A percentile compares a stretch with the other conserved stretches of the same genome.
Evolutionary conservation across 2,113 vertebrate genomes (phyloP).

Genomic region (Plecturocebus donacophilus): DNA sequence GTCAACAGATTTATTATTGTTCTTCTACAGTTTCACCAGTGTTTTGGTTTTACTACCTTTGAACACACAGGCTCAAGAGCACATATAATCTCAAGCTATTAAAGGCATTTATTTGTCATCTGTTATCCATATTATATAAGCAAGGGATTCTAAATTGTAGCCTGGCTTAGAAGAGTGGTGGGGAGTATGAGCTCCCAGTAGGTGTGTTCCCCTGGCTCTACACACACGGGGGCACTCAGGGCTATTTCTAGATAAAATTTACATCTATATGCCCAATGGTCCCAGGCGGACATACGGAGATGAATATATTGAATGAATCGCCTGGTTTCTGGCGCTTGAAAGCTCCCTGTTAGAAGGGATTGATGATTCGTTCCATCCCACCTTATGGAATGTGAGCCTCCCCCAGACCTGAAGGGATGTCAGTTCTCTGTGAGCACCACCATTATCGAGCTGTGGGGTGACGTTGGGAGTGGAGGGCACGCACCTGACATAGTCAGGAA

Average conservation of each 20-base stretch:
- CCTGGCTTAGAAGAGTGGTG: background rate
- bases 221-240: background rate
- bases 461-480: background rate
- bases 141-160: background rate
- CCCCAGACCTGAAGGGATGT: background rate
- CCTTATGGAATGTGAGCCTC: background rate
- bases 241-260: background rate
- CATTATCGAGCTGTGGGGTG: background rate
- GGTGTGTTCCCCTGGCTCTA: background rate
- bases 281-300: background rate
- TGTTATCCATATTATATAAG: background rate
- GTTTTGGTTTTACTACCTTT: background rate
- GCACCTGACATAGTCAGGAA: background rate
- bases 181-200: background rate
- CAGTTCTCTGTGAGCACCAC: background rate
- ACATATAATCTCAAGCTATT: background rate
- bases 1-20: background rate
- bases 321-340: background rate
- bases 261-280: accelerated
- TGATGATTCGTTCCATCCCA: background rate
- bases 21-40: background rate
- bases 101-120: background rate
- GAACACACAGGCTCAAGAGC: background rate
- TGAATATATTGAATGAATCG: background rate
- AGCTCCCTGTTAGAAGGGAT: background rate